Evolutionary conservation across 2,113 vertebrate genomes (phyloP).

Genomic region (Apodemus speciosus): DNA sequence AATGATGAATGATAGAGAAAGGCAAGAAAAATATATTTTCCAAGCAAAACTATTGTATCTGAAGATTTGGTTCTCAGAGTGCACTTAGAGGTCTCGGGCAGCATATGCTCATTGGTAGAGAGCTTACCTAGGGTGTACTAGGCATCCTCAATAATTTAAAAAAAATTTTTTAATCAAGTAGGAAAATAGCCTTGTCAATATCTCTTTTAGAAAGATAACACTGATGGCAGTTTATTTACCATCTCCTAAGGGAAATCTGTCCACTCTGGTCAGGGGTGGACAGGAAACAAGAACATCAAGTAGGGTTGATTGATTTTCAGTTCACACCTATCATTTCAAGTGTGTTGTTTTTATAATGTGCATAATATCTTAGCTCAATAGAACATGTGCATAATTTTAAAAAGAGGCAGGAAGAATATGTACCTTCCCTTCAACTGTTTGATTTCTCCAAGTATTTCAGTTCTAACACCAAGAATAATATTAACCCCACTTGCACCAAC

Average conservation of each 20-base stretch:
- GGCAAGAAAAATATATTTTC: background rate
- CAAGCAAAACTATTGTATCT: background rate
- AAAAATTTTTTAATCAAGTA: background rate
- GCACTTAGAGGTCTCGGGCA: background rate
- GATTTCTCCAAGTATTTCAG: constrained; percentile 11
- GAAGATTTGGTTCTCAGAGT: background rate
- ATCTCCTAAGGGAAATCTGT: background rate
- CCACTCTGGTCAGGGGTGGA: background rate
- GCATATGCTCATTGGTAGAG: background rate
- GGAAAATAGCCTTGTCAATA: background rate
- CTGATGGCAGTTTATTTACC: background rate
- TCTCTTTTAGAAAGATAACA: background rate
- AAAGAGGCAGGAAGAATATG: background rate
- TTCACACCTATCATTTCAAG: background rate
- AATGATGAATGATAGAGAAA: background rate
- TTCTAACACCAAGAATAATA: constrained; percentile 8
- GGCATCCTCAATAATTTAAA: background rate
- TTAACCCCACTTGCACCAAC: background rate
- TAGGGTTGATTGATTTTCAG: constrained; percentile 24
- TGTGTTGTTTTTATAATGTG: background rate
- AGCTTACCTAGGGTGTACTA: background rate
- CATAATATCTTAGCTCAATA: background rate
- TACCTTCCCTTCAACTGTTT: background rate
- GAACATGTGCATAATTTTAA: constrained; percentile 27
- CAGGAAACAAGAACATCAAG: background rate